Base-by-base conservation (phyloP, 2,888 invertebrate genomes). In the Cremastinae sp. region DNA sequence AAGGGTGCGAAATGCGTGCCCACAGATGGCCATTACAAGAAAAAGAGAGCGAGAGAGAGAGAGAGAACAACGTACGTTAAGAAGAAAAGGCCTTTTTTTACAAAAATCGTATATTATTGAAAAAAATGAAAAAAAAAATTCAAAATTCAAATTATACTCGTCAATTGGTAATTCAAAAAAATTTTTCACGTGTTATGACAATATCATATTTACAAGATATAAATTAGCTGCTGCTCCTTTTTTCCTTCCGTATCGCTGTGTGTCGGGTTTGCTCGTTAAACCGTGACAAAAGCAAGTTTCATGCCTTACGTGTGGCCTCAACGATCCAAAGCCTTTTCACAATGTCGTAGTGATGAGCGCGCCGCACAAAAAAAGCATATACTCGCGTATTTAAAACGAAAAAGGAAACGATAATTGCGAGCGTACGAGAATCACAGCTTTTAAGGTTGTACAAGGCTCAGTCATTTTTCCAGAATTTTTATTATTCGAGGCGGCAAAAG, bases 271-370 rank as follows among this genome's bases (percentile, higher is more conserved):
- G 34, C 49, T 49, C 36, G 49, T 43, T 41, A 51, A 69, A 51
- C 82, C 84, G 85, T 83, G 82, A 84, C 84, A 83, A 83, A 72
- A 56, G 78, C 79, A 69, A 62, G 83, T 84, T 86, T 85, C 82
- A 84, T 82, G 83, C 79, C 80, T 79, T 78, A 81, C 80, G 79
- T 78, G 59, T 16, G 64, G 34, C n/a, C 38, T 38, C 16, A 22
- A 36, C 47, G 56, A 7, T 28, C 47, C 14, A 45, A 43, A 12
- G 10, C 43, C 10, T 54, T 34, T 38, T 12, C 49, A 18, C 12
- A 51, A 9, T 9, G 8, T 22, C 3, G 12, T 7, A 12, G n/a
- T 1, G 45, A 38, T 12, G 18, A 38, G 9, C 22, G 36, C 28
- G 22, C n/a, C 14, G n/a, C 16, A 43, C 14, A 16, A 16, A 16